Evolutionary conservation across 2,797 vertebrate genomes (phyloP), one percentile per base, ranked within the genome.

Genomic region (Hippocampus kuda): DNA sequence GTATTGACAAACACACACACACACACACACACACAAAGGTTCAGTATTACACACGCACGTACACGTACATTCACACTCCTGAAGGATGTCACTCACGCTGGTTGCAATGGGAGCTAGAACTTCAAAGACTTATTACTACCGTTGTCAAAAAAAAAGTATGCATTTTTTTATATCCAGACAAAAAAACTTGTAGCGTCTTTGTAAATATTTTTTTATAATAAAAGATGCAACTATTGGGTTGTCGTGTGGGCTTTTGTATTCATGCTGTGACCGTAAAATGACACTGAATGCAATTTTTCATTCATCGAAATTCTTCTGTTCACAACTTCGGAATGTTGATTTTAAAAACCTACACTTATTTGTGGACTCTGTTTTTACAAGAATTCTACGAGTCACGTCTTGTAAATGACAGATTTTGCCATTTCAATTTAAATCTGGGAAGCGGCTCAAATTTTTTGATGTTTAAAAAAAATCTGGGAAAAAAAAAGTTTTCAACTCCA

Each of bases 181-280:
- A 82, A 83, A 90, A 89, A 87, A 85, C 86, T 89, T 89, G 89
- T 90, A 91, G 89, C 89, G 89, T 90, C 89, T 91, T 91, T 91
- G 90, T 91, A 91, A 90, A 91, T 91, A 91, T 90, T 91, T 91
- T 60, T 91, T 91, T 91, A 91, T 91, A 91, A 91, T 91, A 90
- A 91, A 91, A 91, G 87, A 84, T 90, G 87, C 88, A 87, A 91
- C 81, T 88, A 88, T 87, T 85, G 13, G 34, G 70, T 68, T 42
- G 76, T 79, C 72, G 80, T 24, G 16, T 67, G 61, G 76, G 24
- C 1, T n/a, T 46, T 74, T 62, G 66, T 71, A 16, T 49, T 16
- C 5, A 6, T 49, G 34, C 34, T 7, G 34, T 34, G 34, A 34
- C 34, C 34, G 34, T 34, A 34, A 34, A 34, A 34, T 34, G 34